Evolutionary conservation across 2,113 vertebrate genomes (phyloP).

Genomic region (Varanus komodoensis): DNA sequence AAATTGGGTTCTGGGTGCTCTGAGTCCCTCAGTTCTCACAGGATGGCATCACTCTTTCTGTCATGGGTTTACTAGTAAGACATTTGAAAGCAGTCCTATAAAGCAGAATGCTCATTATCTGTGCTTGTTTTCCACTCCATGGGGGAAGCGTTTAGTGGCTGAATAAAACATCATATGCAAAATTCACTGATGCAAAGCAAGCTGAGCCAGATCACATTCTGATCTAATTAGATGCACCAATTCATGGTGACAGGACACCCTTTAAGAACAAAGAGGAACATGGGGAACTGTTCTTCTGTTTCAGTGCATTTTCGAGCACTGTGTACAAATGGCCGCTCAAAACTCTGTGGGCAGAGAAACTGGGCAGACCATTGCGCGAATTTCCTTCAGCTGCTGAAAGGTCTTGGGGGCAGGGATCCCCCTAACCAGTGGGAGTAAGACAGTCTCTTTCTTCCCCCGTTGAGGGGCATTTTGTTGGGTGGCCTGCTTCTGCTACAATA

Average conservation of each 20-base stretch:
- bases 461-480: too few species aligned
- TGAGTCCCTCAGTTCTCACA: conserved; percentile 2
- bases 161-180: conserved; percentile 52
- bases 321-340: too few species aligned
- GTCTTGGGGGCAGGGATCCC: too few species aligned
- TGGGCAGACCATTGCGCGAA: too few species aligned
- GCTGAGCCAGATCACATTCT: conserved; percentile 24
- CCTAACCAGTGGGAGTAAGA: too few species aligned
- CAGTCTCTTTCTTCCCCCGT: too few species aligned
- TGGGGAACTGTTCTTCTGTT: conserved; percentile 35
- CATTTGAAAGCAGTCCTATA: conserved; percentile 38
- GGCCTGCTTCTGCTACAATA: too few species aligned
- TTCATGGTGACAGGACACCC: conserved; percentile 29
- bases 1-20: conserved; percentile 24
- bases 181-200: conserved; percentile 36
- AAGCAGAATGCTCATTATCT: conserved; percentile 38
- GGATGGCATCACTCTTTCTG: conserved; percentile 28
- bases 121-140: conserved; percentile 3
- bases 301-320: conserved; percentile 20
- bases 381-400: too few species aligned
- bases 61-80: conserved; percentile 20
- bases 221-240: conserved; percentile 50
- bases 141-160: conserved; percentile 50
- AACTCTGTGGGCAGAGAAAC: too few species aligned
- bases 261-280: conserved; percentile 42